Conservation (phyloP, 2,113 vertebrate species). For the Corydoras maculifer region DNA sequence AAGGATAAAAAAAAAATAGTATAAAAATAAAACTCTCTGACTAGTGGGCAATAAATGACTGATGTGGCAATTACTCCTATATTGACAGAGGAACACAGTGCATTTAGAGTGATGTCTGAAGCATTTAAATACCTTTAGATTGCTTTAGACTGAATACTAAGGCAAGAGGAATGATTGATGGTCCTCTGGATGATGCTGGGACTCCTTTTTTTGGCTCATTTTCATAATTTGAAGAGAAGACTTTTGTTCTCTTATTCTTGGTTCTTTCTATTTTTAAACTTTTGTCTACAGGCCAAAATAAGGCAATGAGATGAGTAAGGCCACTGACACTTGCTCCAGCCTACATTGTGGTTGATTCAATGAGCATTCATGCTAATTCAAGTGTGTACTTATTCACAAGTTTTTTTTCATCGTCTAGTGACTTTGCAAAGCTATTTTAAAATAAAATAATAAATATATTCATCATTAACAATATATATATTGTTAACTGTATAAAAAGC, state of each 20-base stretch:
- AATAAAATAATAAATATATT: too few relatives aligned
- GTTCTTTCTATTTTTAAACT: conserved; percentile 45
- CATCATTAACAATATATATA: too few relatives aligned
- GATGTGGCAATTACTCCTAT: conserved; percentile 38
- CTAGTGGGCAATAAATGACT: conserved; percentile 12
- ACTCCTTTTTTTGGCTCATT: conserved; percentile 50
- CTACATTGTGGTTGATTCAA: conserved; percentile 55
- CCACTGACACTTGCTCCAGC: conserved; percentile 50
- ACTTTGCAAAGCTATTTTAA: not conserved
- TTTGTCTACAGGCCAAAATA: conserved; percentile 57
- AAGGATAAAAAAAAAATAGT: not conserved
- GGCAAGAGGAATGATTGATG: conserved; percentile 58
- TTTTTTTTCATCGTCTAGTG: conserved; percentile 22
- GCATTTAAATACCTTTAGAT: conserved; percentile 39
- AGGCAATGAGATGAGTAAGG: conserved; percentile 59
- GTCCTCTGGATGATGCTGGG: conserved; percentile 49
- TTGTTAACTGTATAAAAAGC: too few relatives aligned
- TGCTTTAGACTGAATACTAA: conserved; percentile 39
- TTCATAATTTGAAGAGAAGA: conserved; percentile 52
- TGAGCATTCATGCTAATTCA: conserved; percentile 61
- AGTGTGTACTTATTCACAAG: conserved; percentile 43
- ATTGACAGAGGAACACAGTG: conserved; percentile 36
- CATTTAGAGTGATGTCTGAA: conserved; percentile 50
- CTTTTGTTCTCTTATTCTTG: conserved; percentile 51
- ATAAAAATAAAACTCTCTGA: not conserved